These are phyloP conservation scores for Bombyx mandarina DNA, from an alignment of 1,140 invertebrate genomes.

Conservation along the genomic window DNA sequence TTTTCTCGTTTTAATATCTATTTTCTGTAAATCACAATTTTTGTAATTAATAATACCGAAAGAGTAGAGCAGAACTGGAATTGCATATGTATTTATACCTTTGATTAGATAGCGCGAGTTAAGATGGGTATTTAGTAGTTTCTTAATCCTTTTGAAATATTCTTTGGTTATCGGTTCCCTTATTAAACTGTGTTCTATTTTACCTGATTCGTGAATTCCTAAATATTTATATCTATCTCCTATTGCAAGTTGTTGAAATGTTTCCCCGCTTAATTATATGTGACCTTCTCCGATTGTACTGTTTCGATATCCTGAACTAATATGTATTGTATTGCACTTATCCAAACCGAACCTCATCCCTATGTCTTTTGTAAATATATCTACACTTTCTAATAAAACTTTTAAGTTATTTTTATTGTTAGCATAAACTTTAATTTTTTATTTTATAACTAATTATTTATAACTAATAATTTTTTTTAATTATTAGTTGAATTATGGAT, in stretches of 20 bases:
- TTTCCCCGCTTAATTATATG: constrained; percentile 9
- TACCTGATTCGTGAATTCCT: background rate
- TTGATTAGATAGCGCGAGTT: background rate
- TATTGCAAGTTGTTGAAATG: constrained; percentile 8
- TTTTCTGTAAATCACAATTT: background rate
- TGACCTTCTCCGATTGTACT: constrained; percentile 4
- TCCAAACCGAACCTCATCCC: constrained; percentile 14
- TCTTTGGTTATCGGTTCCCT: constrained; percentile 4
- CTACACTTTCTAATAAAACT: constrained; percentile 9
- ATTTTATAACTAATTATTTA: too few relatives aligned
- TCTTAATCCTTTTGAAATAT: constrained; percentile 11
- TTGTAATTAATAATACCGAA: background rate
- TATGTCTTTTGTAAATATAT: constrained; percentile 15
- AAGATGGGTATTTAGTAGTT: background rate
- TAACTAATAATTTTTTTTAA: background rate
- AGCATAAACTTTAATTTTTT: constrained; percentile 4
- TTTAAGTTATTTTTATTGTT: constrained; percentile 12
- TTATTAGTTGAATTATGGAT: background rate
- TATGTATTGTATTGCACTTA: constrained; percentile 14
- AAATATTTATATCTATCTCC: constrained; percentile 9
- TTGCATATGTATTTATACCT: background rate
- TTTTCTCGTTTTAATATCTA: background rate
- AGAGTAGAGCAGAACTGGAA: background rate
- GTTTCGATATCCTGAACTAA: constrained; percentile 5
- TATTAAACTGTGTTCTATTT: background rate